Evolutionary conservation across 1,140 invertebrate genomes (phyloP).

Genomic region (Lerema accius): DNA sequence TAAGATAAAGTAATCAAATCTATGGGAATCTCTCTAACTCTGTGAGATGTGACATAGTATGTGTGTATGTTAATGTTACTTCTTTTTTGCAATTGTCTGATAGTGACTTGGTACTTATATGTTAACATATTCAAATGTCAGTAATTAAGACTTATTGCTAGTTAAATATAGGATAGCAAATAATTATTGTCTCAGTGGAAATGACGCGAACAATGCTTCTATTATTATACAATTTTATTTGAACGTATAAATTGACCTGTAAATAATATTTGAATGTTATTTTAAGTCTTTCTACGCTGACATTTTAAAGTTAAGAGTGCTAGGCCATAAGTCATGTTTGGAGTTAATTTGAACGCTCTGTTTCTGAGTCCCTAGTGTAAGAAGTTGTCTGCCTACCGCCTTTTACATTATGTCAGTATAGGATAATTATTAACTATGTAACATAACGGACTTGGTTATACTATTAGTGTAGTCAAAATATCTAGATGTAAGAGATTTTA

Average conservation of each 20-base stretch:
- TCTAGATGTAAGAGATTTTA: conserved; percentile 79
- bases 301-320: conserved; percentile 24
- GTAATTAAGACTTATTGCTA: conserved; percentile 27
- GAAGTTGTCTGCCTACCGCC: conserved; percentile 80
- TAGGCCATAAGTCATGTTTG: conserved; percentile 30
- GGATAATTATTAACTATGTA: conserved; percentile 74
- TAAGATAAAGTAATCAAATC: conserved; percentile 31
- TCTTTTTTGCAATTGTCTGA: conserved; percentile 44
- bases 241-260: conserved; percentile 6
- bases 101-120: conserved; percentile 21
- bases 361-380: conserved; percentile 76
- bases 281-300: conserved; percentile 29
- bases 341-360: conserved; percentile 59
- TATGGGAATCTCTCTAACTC: conserved; percentile 53
- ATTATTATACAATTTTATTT: conserved; percentile 9
- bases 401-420: conserved; percentile 81
- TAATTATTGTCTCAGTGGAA: conserved; percentile 2
- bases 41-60: conserved; percentile 43
- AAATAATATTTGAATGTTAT: conserved; percentile 21
- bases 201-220: conserved; percentile 10
- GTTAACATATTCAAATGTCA: conserved; percentile 22
- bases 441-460: conserved; percentile 79
- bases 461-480: conserved; percentile 81
- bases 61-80: conserved; percentile 36
- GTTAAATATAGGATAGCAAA: conserved; percentile 6